Conservation (phyloP, 1,140 invertebrate species). For the Nephotettix cincticeps region DNA sequence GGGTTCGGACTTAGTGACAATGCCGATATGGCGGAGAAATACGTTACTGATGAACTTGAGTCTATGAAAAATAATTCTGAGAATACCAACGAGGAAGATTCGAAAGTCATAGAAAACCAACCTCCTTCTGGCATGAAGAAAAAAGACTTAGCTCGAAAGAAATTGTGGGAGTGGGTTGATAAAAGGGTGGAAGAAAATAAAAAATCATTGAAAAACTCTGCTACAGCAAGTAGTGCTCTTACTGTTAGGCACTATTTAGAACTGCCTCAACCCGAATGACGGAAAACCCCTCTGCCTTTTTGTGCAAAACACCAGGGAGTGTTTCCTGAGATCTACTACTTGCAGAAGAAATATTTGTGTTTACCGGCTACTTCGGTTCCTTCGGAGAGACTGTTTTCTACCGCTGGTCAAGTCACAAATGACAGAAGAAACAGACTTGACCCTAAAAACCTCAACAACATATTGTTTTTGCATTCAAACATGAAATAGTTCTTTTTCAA, state of each 20-base stretch:
- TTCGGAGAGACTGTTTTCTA: slow-evolving; percentile 41
- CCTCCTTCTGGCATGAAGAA: background rate
- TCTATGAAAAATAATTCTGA: background rate
- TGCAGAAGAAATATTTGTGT: slow-evolving; percentile 39
- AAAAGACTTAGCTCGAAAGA: slow-evolving; percentile 18
- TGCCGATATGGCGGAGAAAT: slow-evolving; percentile 40
- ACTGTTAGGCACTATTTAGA: slow-evolving; percentile 41
- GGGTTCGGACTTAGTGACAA: slow-evolving; percentile 41
- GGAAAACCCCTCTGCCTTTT: slow-evolving; percentile 34
- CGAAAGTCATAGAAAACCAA: background rate
- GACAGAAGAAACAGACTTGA: slow-evolving; percentile 37
- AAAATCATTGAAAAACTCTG: slow-evolving; percentile 16
- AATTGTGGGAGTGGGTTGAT: slow-evolving; percentile 36
- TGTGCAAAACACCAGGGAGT: slow-evolving; percentile 33
- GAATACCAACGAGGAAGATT: background rate
- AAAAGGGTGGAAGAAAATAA: slow-evolving; percentile 18
- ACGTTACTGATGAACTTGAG: slow-evolving; percentile 38
- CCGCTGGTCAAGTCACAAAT: slow-evolving; percentile 39
- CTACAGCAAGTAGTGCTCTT: slow-evolving; percentile 26
- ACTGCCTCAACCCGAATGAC: slow-evolving; percentile 33
- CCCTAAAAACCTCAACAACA: too few relatives aligned
- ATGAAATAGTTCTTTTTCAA: too few relatives aligned
- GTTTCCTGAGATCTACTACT: slow-evolving; percentile 37
- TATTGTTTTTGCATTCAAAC: too few relatives aligned
- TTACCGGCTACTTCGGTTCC: slow-evolving; percentile 41